A percentile compares a stretch with the other conserved stretches of the same genome.
These are phyloP conservation scores for Nothocercus nigrocapillus DNA, from an alignment of 2,113 vertebrate species.

Conservation along the genomic window DNA sequence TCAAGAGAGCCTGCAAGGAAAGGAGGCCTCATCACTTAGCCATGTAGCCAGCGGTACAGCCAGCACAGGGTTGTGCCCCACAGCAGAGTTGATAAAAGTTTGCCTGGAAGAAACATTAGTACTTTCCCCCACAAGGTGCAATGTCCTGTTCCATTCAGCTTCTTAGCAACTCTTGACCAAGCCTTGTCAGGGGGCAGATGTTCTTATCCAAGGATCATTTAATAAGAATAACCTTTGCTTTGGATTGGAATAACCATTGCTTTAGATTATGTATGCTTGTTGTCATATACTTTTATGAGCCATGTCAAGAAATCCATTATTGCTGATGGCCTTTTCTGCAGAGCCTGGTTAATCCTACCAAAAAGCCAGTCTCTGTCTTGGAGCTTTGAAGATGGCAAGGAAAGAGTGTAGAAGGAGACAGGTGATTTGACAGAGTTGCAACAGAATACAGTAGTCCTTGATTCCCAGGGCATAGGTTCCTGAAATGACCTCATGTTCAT, in stretches of 20 bases:
- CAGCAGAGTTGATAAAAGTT: neutral
- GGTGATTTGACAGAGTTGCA: neutral
- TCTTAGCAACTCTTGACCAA: neutral
- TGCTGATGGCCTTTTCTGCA: neutral
- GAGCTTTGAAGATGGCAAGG: neutral
- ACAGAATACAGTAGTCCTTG: neutral
- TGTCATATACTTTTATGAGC: accelerated
- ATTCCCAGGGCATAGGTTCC: neutral
- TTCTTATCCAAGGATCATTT: neutral
- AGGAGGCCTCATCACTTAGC: accelerated
- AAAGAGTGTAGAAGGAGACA: neutral
- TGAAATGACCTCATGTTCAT: accelerated
- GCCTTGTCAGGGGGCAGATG: neutral
- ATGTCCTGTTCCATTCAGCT: neutral
- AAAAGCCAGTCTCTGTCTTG: neutral
- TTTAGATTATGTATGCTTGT: neutral
- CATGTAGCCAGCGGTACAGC: neutral
- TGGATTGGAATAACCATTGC: neutral
- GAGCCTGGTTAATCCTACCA: neutral
- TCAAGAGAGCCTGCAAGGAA: neutral
- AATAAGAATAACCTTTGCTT: neutral
- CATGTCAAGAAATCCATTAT: neutral
- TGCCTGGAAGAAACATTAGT: neutral
- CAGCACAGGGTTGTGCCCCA: neutral
- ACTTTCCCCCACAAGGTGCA: neutral